Conservation (phyloP, 2,888 invertebrate genomes). For the Drosophila anomalata region DNA sequence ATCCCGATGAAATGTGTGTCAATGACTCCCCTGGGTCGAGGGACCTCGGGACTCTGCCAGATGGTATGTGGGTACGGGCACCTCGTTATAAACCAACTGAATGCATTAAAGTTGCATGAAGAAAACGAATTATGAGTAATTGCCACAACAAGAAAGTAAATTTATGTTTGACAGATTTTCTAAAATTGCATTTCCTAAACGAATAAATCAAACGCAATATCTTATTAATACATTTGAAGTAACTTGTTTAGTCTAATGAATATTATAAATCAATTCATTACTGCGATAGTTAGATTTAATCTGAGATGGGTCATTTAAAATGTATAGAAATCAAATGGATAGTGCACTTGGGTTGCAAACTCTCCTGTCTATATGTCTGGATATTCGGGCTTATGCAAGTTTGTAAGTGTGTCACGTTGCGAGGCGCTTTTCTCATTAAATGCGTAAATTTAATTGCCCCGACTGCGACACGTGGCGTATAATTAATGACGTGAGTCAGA, state of each 20-base stretch:
- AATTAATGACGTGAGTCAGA: constrained; percentile 68
- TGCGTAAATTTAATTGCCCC: constrained; percentile 74
- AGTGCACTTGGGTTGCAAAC: background rate
- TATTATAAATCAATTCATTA: background rate
- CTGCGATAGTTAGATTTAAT: background rate
- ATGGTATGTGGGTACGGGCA: constrained; percentile 52
- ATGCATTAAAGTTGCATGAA: constrained; percentile 77
- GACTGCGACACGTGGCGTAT: constrained; percentile 68
- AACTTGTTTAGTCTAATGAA: background rate
- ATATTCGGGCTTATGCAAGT: constrained; percentile 21
- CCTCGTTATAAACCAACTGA: constrained; percentile 72
- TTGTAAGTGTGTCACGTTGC: constrained; percentile 37
- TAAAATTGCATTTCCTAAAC: background rate
- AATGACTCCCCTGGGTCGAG: constrained; percentile 66
- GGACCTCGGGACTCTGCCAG: constrained; percentile 1
- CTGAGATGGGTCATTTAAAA: background rate
- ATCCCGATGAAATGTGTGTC: constrained; percentile 66
- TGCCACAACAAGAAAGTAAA: background rate
- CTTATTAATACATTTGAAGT: background rate
- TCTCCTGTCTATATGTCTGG: background rate
- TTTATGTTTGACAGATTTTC: background rate
- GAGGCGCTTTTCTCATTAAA: constrained; percentile 68
- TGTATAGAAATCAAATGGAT: background rate
- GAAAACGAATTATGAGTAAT: constrained; percentile 4
- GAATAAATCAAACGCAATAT: constrained; percentile 1